Conservation (phyloP, 2,888 invertebrate genomes). For the Tribolium freemani region DNA sequence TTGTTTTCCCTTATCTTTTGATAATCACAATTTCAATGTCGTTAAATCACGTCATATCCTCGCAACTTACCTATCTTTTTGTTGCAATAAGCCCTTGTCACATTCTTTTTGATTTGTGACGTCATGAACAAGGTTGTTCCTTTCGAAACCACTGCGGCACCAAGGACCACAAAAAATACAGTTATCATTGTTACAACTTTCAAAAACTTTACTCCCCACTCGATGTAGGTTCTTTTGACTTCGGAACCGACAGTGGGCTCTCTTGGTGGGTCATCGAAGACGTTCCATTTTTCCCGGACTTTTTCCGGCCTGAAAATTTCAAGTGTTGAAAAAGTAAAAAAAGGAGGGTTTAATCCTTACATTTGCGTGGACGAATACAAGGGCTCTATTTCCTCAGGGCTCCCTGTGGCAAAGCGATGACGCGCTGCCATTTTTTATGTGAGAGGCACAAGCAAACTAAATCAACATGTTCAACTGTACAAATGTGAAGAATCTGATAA, state of each 20-base stretch:
- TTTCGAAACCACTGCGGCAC: constrained; percentile 80
- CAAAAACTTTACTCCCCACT: constrained; percentile 73
- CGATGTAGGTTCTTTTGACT: constrained; percentile 75
- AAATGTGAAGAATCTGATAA: background rate
- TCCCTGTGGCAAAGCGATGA: background rate
- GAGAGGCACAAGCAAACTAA: background rate
- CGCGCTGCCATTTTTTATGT: constrained; percentile 20
- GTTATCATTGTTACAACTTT: constrained; percentile 79
- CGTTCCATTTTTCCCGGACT: constrained; percentile 75
- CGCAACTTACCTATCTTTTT: constrained; percentile 65
- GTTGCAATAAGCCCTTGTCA: constrained; percentile 74
- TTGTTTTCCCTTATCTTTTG: background rate
- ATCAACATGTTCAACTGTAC: background rate
- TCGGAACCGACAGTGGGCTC: constrained; percentile 79
- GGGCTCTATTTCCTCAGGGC: constrained; percentile 5
- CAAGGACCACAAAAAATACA: constrained; percentile 77
- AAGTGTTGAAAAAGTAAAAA: too few species aligned
- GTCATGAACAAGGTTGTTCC: constrained; percentile 81
- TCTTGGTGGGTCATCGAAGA: constrained; percentile 81
- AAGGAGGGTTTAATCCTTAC: background rate
- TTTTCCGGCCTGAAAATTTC: constrained; percentile 49
- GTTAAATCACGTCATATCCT: constrained; percentile 8
- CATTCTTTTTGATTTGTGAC: constrained; percentile 75
- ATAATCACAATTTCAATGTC: background rate
- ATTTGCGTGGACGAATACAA: background rate